These are phyloP conservation scores for Siderastrea siderea DNA, from an alignment of 92 coral and sea anemone species.

Conservation along the genomic window DNA sequence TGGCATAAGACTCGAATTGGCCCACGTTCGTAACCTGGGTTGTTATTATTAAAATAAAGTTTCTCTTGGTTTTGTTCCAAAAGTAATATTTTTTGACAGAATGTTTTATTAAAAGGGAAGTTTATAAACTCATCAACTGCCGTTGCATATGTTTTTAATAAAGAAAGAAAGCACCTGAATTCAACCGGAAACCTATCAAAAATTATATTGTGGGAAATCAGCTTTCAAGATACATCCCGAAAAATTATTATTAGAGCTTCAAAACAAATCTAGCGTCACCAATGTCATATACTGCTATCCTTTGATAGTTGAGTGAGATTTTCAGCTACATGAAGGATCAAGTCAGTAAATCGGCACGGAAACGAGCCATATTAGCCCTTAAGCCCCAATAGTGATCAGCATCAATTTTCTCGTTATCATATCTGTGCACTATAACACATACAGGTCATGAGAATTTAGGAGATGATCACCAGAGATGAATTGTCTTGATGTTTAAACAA, in stretches of 20 bases:
- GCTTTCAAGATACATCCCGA: slow-evolving; percentile 7
- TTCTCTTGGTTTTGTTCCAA: slow-evolving; percentile 5
- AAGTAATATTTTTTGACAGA: slow-evolving; percentile 13
- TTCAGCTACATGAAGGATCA: too few relatives aligned
- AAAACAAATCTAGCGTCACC: not conserved
- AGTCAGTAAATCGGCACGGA: too few relatives aligned
- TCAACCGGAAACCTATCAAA: slow-evolving; percentile 32
- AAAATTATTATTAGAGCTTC: not conserved
- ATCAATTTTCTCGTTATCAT: too few relatives aligned
- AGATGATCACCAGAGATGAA: too few relatives aligned
- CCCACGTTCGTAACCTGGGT: not conserved
- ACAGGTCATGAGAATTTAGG: too few relatives aligned
- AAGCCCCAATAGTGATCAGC: too few relatives aligned
- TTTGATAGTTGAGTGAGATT: not conserved
- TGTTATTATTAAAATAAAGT: slow-evolving; percentile 11
- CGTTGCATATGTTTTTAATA: slow-evolving; percentile 29
- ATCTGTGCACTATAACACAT: too few relatives aligned
- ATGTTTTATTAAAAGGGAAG: slow-evolving; percentile 43
- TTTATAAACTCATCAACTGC: slow-evolving; percentile 16
- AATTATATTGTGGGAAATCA: slow-evolving; percentile 45
- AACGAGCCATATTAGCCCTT: too few relatives aligned
- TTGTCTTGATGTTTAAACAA: too few relatives aligned
- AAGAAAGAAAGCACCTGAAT: slow-evolving; percentile 34
- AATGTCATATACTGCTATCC: not conserved
- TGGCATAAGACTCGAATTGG: not conserved